Percentiles rank a stretch among this genome's conserved stretches.
Evolutionary conservation across 2,797 vertebrate genomes (phyloP).

Genomic region (Cossypha dichroa): DNA sequence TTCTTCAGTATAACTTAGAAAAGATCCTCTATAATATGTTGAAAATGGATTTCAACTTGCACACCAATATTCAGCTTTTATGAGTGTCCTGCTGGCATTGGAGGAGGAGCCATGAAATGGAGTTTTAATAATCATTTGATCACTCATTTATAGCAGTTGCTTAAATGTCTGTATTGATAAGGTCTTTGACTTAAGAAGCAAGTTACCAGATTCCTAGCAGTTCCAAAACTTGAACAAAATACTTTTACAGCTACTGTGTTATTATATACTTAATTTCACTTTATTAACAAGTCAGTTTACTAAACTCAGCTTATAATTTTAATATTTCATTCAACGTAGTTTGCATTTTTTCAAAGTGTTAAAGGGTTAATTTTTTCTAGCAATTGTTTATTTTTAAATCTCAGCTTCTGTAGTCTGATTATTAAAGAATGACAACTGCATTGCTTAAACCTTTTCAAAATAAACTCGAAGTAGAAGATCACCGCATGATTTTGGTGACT

Average conservation of each 20-base stretch:
- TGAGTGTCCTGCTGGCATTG: conserved; percentile 49
- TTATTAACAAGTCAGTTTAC: neutral
- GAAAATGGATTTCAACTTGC: conserved; percentile 44
- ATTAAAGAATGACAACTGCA: conserved; percentile 30
- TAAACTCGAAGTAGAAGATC: conserved; percentile 57
- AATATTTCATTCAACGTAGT: conserved; percentile 17
- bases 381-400: conserved; percentile 59
- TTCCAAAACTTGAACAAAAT: conserved; percentile 63
- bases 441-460: conserved; percentile 56
- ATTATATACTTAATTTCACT: conserved; percentile 18
- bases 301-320: conserved; percentile 41
- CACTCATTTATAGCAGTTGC: conserved; percentile 88
- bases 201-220: conserved; percentile 72
- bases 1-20: conserved; percentile 14
- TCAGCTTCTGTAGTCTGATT: conserved; percentile 25
- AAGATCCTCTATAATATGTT: neutral
- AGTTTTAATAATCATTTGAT: conserved; percentile 82
- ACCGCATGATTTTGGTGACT: conserved; percentile 54
- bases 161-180: conserved; percentile 75
- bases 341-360: neutral
- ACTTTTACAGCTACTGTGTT: conserved; percentile 53
- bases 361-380: conserved; percentile 9
- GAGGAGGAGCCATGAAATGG: conserved; percentile 64
- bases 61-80: neutral
- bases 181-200: conserved; percentile 67